Base-by-base conservation (phyloP, 2,113 vertebrate species). In the Platysteira castanea region DNA sequence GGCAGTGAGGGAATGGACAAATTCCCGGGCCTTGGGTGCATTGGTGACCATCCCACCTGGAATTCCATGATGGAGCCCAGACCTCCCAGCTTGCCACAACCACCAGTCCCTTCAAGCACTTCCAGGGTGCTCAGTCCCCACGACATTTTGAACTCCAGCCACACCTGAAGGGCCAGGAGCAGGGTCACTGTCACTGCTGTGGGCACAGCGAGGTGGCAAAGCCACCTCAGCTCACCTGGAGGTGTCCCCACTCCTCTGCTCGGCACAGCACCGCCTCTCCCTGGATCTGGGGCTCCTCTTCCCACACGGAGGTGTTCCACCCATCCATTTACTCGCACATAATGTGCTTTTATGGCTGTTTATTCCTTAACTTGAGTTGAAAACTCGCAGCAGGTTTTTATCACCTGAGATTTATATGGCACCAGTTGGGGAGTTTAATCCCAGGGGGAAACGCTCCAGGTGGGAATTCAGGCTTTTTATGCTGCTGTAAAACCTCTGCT, bases 261-360 rank as follows among this genome's bases (percentile, higher is more conserved):
- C 15, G 15, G 81, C 77, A 18, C 8, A 11, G 31, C 67, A 7
- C 54, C 14, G 68, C 71, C 41, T 13, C n/a, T 52, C 65, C 63
- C 65, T 4, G 8, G 26, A 3, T n/a, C 13, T 6, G 13, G 77
- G 52, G 5, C 67, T 76, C 57, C 87, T 88, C 39, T 35, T 30
- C 37, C n/a, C 65, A 37, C 93, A 41, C 60, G 23, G 69, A 8
- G 39, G 15, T 18, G 73, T 87, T 83, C 57, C 83, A 68, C 83
- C 78, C 74, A 26, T n/a, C 61, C 65, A 13, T 93, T 86, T 82
- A 28, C 84, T 23, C 65, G 75, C 81, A 70, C 57, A 8, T 69
- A 39, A 91, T 52, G 79, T 57, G 71, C 17, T 50, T 96, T 96
- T 90, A 95, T 85, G 89, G 85, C 82, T 90, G 61, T 68, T 97